These are phyloP conservation scores for Spialia ferax DNA, from an alignment of 2,888 invertebrate genomes.

Conservation along the genomic window DNA sequence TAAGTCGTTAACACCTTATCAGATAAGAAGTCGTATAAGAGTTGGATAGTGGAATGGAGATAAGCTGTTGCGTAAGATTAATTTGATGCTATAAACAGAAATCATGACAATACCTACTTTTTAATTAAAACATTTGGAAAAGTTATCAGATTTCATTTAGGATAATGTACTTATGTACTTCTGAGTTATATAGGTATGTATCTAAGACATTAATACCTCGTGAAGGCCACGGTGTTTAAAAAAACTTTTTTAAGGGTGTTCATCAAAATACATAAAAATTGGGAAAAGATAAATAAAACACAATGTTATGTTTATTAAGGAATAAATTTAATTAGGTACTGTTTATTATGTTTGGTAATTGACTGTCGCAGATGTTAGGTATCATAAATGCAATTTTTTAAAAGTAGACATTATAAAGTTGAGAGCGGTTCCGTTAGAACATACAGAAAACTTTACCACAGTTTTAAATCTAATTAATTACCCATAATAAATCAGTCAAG, in stretches of 20 bases:
- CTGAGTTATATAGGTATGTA: no score
- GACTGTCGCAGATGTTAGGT: slow-evolving; percentile 43
- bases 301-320: slow-evolving; percentile 7
- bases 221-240: no score
- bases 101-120: no score
- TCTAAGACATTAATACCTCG: no score
- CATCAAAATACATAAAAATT: no score
- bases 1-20: slow-evolving; percentile 5
- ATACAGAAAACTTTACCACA: slow-evolving; percentile 27
- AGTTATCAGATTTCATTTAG: no score
- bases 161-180: no score
- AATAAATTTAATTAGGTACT: slow-evolving; percentile 51
- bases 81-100: not conserved
- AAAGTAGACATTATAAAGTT: slow-evolving; percentile 18
- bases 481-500: slow-evolving; percentile 39
- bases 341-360: slow-evolving; percentile 52
- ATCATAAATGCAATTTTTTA: slow-evolving; percentile 40
- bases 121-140: no score
- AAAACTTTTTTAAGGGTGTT: no score
- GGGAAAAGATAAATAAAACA: slow-evolving; percentile 31
- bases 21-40: not conserved
- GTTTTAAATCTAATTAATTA: slow-evolving; percentile 38
- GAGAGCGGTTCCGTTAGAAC: not conserved
- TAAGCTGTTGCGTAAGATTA: not conserved
- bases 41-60: slow-evolving; percentile 13